These are phyloP conservation scores for Conopomorpha cramerella DNA, from an alignment of 1,140 invertebrate genomes.

Conservation along the genomic window DNA sequence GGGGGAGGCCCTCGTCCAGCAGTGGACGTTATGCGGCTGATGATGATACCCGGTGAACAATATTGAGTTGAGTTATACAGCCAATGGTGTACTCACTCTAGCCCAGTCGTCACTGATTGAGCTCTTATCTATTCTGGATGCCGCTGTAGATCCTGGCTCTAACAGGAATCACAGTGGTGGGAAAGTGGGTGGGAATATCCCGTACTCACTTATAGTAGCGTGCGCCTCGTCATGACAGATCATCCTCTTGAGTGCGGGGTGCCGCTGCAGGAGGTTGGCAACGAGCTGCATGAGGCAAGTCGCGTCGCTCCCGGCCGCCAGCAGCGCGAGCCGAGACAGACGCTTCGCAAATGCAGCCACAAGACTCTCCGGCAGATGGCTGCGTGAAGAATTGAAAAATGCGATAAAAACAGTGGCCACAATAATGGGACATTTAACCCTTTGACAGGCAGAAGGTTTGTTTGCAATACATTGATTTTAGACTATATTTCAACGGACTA, in stretches of 20 bases:
- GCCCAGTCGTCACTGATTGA: slow-evolving; percentile 67
- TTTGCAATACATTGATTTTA: too few relatives aligned
- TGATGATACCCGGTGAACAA: neutral
- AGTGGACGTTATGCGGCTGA: too few relatives aligned
- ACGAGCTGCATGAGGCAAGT: slow-evolving; percentile 82
- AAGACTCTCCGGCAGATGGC: slow-evolving; percentile 87
- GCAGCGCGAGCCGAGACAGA: slow-evolving; percentile 78
- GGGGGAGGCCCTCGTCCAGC: too few relatives aligned
- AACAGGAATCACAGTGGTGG: neutral
- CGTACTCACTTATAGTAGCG: slow-evolving; percentile 41
- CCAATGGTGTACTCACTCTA: slow-evolving; percentile 4
- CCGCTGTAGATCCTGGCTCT: too few relatives aligned
- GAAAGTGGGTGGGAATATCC: too few relatives aligned
- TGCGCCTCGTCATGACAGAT: slow-evolving; percentile 63
- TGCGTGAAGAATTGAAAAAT: too few relatives aligned
- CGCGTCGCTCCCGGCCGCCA: slow-evolving; percentile 81
- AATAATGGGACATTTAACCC: too few relatives aligned
- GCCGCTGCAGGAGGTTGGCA: slow-evolving; percentile 84
- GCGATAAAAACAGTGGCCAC: too few relatives aligned
- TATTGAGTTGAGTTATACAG: neutral
- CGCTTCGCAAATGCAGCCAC: slow-evolving; percentile 94
- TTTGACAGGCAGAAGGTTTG: too few relatives aligned
- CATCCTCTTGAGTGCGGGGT: slow-evolving; percentile 81
- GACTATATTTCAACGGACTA: too few relatives aligned
- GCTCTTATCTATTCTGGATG: slow-evolving; percentile 82